Conservation (phyloP, 1,140 invertebrate species). For the Achatina immaculata region DNA sequence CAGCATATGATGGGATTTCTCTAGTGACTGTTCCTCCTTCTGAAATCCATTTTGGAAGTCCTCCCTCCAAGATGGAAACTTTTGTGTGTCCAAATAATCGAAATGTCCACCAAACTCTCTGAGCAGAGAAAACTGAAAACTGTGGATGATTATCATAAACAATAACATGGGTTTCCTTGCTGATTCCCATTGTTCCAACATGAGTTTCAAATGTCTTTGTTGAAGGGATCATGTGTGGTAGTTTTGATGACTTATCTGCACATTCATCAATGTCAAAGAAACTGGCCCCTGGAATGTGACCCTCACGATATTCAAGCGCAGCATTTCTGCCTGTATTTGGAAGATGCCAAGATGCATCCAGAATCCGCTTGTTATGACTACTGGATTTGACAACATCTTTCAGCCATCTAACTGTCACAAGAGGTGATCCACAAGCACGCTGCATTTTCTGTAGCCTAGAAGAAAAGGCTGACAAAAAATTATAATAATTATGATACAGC, state of each 20-base stretch:
- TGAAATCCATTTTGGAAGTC: conserved; percentile 60
- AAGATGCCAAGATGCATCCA: conserved; percentile 64
- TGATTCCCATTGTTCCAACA: conserved; percentile 65
- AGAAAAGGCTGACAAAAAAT: background rate
- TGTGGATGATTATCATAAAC: conserved; percentile 65
- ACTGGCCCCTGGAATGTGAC: conserved; percentile 65
- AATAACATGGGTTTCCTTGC: conserved; percentile 64
- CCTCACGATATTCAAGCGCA: conserved; percentile 51
- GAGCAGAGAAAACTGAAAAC: conserved; percentile 64
- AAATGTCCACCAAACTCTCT: conserved; percentile 68
- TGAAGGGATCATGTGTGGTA: conserved; percentile 60
- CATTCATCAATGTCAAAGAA: conserved; percentile 69
- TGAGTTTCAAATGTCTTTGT: conserved; percentile 60
- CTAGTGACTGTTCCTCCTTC: conserved; percentile 43
- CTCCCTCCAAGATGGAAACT: conserved; percentile 66
- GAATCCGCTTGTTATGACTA: conserved; percentile 37
- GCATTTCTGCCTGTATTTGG: conserved; percentile 55
- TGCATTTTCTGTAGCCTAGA: background rate
- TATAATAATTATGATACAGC: background rate
- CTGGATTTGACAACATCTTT: conserved; percentile 21
- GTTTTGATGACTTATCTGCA: conserved; percentile 50
- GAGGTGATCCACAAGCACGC: background rate
- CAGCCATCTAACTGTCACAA: conserved; percentile 18
- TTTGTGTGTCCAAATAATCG: conserved; percentile 61
- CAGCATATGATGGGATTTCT: conserved; percentile 27